Evolutionary conservation across 2,888 invertebrate genomes (phyloP).

Genomic region (Volucella inanis): DNA sequence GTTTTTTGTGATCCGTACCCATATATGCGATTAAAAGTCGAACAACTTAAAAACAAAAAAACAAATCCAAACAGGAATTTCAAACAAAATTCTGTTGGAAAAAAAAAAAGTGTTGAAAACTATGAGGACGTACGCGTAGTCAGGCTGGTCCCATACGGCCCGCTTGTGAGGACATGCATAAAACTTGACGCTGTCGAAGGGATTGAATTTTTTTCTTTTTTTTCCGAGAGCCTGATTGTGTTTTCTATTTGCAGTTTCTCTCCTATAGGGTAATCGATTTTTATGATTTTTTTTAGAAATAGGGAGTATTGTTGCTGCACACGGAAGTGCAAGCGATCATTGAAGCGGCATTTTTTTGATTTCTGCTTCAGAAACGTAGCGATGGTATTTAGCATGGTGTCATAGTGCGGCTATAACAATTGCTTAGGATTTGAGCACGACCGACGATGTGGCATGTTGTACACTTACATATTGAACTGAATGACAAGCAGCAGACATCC

Average conservation of each 20-base stretch:
- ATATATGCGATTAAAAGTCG: conserved; percentile 59
- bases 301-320: conserved; percentile 11
- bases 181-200: conserved; percentile 60
- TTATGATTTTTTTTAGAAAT: conserved; percentile 48
- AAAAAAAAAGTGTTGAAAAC: conserved; percentile 54
- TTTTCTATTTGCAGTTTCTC: conserved; percentile 67
- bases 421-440: conserved; percentile 60
- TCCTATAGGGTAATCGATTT: conserved; percentile 68
- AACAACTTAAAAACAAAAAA: conserved; percentile 35
- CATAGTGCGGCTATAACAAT: conserved; percentile 68
- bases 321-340: conserved; percentile 70
- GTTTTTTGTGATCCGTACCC: conserved; percentile 27
- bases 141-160: conserved; percentile 7
- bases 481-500: conserved; percentile 66
- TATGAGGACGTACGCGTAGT: conserved; percentile 49
- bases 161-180: conserved; percentile 52
- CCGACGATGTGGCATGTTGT: conserved; percentile 50
- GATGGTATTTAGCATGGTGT: conserved; percentile 61
- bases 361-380: conserved; percentile 38
- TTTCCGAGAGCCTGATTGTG: conserved; percentile 58
- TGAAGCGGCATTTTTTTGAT: conserved; percentile 68
- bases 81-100: conserved; percentile 36
- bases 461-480: conserved; percentile 69
- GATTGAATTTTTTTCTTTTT: conserved; percentile 40
- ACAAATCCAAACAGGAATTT: conserved; percentile 20